Evolutionary conservation across 1,140 invertebrate genomes (phyloP).

Genomic region (Drosophila simulans): DNA sequence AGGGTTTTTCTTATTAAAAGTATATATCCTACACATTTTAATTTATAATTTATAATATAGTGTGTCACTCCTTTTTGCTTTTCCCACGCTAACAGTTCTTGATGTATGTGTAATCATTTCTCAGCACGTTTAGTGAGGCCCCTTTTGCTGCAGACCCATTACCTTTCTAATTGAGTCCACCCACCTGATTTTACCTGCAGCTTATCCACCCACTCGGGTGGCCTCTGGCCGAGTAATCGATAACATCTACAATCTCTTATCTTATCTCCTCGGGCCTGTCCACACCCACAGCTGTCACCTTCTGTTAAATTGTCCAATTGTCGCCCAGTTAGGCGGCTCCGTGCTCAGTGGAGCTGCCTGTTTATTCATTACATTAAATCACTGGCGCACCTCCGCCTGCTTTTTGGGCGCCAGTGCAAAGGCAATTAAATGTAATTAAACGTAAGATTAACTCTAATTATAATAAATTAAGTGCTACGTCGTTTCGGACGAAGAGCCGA

Average conservation of each 20-base stretch:
- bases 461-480: constrained; percentile 73
- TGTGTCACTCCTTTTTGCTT: no score
- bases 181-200: constrained; percentile 22
- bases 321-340: constrained; percentile 30
- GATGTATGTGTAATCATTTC: background rate
- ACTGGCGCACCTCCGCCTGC: constrained; percentile 9
- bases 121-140: background rate
- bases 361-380: constrained; percentile 71
- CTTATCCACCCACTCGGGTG: constrained; percentile 12
- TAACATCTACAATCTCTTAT: constrained; percentile 36
- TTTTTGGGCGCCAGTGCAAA: constrained; percentile 15
- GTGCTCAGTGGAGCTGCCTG: constrained; percentile 25
- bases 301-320: constrained; percentile 47
- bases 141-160: background rate
- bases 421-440: constrained; percentile 80
- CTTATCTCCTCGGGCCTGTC: constrained; percentile 24
- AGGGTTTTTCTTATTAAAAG: no score
- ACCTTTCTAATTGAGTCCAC: constrained; percentile 28
- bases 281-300: constrained; percentile 36
- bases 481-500: constrained; percentile 34
- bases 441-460: constrained; percentile 79
- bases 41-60: no score
- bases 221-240: constrained; percentile 26
- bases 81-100: background rate
- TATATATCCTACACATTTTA: no score